Base-by-base conservation (phyloP, 2,888 invertebrate genomes). In the Lochmaea capreae region DNA sequence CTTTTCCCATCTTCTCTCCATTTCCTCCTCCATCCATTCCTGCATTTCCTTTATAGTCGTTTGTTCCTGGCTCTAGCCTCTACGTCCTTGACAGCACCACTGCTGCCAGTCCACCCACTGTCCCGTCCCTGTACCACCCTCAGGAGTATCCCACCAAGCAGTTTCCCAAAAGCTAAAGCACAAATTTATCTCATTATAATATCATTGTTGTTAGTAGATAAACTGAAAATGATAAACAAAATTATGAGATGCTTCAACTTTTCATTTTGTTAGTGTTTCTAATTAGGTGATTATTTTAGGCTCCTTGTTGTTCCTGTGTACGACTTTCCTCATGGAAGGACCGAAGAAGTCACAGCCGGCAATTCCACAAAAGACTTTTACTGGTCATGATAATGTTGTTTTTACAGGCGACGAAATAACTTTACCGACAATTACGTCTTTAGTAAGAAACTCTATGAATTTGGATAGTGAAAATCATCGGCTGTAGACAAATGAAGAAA, bases 311-410 rank as follows among this genome's bases (percentile, higher is more conserved):
- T 95, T 95, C 89, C 90, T 95, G 82, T 86, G 93, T 11, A 95
- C 95, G 0, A 93, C 94, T 88, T 94, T 95, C 88, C 87, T 95
- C 76, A 94, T 95, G 91, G 94, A 93, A 61, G 93, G 93, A 0
- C 87, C 81, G 86, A n/a, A 84, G 49, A 72, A 73, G n/a, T 12
- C 71, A 14, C 57, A 54, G 81, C 84, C 89, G 88, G 84, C 74
- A 33, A 33, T 33, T 16, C 75, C 79, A n/a, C 63, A 72, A 18
- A 84, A 84, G 76, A 80, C 83, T 16, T 73, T 84, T 6, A 58
- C 75, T 22, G 87, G 88, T 0, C 84, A 85, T 71, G 87, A 87
- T 71, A 86, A 83, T 52, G 81, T 83, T 5, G 86, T 84, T 71
- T 86, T 85, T 14, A 84, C 85, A 1, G 81, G 81, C 14, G 87